Conservation (phyloP, 2,113 vertebrate genomes). For the Erinaceus europaeus region DNA sequence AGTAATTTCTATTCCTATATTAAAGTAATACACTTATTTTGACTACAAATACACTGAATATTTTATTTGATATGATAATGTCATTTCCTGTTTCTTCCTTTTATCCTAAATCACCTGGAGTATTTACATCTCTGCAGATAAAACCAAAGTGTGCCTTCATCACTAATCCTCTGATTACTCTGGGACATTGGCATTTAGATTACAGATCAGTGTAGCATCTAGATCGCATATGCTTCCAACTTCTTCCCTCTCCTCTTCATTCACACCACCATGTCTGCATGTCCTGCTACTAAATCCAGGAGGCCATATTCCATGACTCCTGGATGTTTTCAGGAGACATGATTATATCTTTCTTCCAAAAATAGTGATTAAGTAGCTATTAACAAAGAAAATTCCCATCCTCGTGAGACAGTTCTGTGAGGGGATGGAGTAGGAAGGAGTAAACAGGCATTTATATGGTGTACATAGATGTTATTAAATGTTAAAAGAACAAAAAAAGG, state of each 20-base stretch:
- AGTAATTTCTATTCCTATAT: no score
- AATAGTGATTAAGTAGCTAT: no score
- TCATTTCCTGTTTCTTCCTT: not conserved
- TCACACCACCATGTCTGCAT: no score
- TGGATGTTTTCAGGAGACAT: not conserved
- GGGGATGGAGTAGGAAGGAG: fast-evolving
- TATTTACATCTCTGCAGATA: fast-evolving
- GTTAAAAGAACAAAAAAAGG: not conserved
- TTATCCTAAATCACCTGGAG: not conserved
- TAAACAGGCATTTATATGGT: fast-evolving
- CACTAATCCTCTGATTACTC: fast-evolving
- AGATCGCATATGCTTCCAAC: no score
- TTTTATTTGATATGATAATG: not conserved
- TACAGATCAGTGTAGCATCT: no score
- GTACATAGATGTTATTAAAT: fast-evolving
- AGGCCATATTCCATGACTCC: not conserved
- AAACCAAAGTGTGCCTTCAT: not conserved
- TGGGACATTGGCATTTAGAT: no score
- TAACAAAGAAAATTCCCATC: not conserved
- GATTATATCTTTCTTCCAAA: not conserved
- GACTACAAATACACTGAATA: fast-evolving
- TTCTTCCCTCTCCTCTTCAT: no score
- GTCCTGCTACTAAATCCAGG: not conserved
- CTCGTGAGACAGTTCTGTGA: fast-evolving
- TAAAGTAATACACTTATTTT: no score